These are phyloP conservation scores for Clarias batrachus DNA, from an alignment of 2,113 vertebrate genomes.

Conservation along the genomic window DNA sequence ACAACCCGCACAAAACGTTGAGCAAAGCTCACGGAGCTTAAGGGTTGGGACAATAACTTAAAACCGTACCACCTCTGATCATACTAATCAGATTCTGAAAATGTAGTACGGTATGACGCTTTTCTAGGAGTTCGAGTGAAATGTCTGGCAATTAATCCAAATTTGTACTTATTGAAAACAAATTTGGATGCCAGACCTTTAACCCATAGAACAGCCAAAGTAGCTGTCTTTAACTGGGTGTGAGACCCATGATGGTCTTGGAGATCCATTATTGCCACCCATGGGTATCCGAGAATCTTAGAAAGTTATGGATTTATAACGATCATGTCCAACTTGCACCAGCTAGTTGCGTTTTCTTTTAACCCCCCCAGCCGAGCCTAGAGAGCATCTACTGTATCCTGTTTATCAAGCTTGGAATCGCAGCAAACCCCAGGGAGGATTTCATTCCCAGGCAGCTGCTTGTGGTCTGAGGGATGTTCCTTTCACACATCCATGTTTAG, in stretches of 20 bases:
- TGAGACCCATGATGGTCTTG: background rate
- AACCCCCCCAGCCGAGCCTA: background rate
- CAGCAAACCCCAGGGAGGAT: background rate
- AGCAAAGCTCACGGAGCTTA: background rate
- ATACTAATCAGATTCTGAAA: background rate
- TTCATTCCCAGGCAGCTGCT: background rate
- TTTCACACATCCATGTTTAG: background rate
- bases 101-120: background rate
- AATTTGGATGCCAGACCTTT: too few species aligned
- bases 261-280: background rate
- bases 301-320: background rate
- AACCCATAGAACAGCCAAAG: background rate
- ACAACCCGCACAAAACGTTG: background rate
- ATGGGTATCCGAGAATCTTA: background rate
- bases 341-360: background rate
- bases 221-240: background rate
- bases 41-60: background rate
- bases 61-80: background rate
- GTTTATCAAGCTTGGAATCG: background rate
- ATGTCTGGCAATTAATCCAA: background rate
- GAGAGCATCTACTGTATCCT: background rate
- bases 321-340: background rate
- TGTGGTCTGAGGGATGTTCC: background rate
- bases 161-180: slow-evolving; percentile 9
- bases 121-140: background rate